Evolutionary conservation across 35 echinoderm and acorn worm genomes (phyloP), one percentile per base, ranked within the genome.

Genomic region (Apostichopus californicus): DNA sequence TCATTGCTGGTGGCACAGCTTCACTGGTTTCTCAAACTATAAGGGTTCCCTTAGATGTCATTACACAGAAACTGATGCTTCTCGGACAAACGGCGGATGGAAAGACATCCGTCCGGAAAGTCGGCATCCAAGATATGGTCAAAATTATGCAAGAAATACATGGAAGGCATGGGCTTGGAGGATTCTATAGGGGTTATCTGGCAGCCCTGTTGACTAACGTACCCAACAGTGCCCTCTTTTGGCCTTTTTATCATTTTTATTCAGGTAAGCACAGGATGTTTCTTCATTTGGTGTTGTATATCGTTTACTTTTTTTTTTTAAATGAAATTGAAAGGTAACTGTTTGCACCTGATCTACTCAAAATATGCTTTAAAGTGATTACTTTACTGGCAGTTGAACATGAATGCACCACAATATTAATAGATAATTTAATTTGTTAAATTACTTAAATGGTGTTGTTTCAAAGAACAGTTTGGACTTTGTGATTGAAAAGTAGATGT

Each of bases 161-260:
- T 15, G 78, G 88, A 8, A 81, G 73, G 20, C 77, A 93, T 92
- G 97, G 97, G 24, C 77, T 91, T 56, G 79, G 88, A 63, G 97
- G 97, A 71, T 98, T 98, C 79, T 98, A 98, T 73, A 66, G 93
- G 21, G 97, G 97, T 54, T 98, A 98, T 91, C 53, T 91, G 8
- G 97, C 97, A 55, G 95, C 97, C 3, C 60, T 98, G 11, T 79
- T 98, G 93, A 96, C 97, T 18, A 96, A 94, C 92, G 91, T 98
- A 75, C 97, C 97, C 80, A 94, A 96, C 60, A 98, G 95, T 93
- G 97, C 97, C 26, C 90, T 99, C 4, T 99, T 95, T 92, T 99
- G 97, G 97, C 95, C 97, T 77, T 96, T 99, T 91, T 99, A 99
- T 93, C 97, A 99, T 92, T 96, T 95, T 78, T 99, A 99, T 87